These are phyloP conservation scores for Oryzias woworae DNA, from an alignment of 2,113 vertebrate genomes.

Conservation along the genomic window DNA sequence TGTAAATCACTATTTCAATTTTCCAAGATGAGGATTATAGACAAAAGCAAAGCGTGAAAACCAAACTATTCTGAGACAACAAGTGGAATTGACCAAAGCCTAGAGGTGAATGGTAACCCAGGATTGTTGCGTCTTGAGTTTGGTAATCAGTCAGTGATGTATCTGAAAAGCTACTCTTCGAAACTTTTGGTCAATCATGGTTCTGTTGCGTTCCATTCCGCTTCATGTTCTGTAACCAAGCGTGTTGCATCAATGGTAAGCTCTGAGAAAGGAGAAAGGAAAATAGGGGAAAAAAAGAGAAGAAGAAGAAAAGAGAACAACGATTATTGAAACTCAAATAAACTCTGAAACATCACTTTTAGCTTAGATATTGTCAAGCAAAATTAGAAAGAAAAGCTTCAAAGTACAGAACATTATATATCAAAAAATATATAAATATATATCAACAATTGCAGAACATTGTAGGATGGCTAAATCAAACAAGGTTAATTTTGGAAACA, in stretches of 20 bases:
- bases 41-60: slow-evolving; percentile 9
- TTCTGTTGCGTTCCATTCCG: slow-evolving; percentile 83
- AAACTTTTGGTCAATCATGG: slow-evolving; percentile 48
- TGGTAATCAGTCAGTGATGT: slow-evolving; percentile 52
- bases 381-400: background rate
- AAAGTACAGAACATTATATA: background rate
- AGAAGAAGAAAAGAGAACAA: slow-evolving; percentile 1
- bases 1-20: slow-evolving; percentile 30
- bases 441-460: slow-evolving; percentile 8
- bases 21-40: slow-evolving; percentile 18
- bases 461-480: slow-evolving; percentile 15
- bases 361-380: background rate
- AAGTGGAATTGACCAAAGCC: background rate
- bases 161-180: slow-evolving; percentile 25
- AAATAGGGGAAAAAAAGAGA: background rate
- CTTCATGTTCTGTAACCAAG: slow-evolving; percentile 41
- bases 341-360: slow-evolving; percentile 1
- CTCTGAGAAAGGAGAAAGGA: slow-evolving; percentile 48
- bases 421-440: too few species aligned
- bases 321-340: slow-evolving; percentile 30
- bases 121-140: slow-evolving; percentile 3
- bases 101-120: slow-evolving; percentile 12
- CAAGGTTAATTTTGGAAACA: slow-evolving; percentile 19
- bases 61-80: slow-evolving; percentile 9
- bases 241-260: slow-evolving; percentile 34